Base-by-base conservation (phyloP, 2,113 vertebrate species). In the Empidonax alnorum region DNA sequence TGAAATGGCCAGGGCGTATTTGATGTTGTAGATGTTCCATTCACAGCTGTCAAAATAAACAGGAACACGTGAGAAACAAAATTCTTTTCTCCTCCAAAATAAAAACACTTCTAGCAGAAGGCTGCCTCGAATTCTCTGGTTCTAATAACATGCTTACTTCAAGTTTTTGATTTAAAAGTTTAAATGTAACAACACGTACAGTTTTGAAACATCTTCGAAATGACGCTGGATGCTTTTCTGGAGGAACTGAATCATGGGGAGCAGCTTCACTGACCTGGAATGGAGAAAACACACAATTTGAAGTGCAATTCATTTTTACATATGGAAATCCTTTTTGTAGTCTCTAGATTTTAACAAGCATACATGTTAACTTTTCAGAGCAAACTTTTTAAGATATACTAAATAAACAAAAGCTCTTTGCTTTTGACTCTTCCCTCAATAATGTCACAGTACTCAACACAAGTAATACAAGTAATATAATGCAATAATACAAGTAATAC, bases 21-120 rank as follows among this genome's bases (percentile, higher is more conserved):
- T 98, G 42, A 99, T 98, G 89, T 98, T 99, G 84, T 99, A 99
- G 84, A 98, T 98, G 95, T 99, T 99, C 98, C 99, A 99, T 91
- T 99, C 98, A 63, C 99, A 99, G 68, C 99, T 99, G 96, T 21
- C 62, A 73, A 90, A 90, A 73, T 9, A 93, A 92, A 89, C 0
- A 73, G 37, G 8, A 82, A 14, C 49, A 41, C 0, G 1, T 56
- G 31, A 59, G 20, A 87, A 55, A 41, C 9, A 76, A 49, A 25
- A 49, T 41, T 47, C 13, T 22, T 12, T 56, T 72, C 77, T 33
- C 56, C 71, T 61, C 42, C 41, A n/a, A 62, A 93, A 56, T 61
- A 65, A 76, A 73, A 72, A 16, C 12, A 80, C 5, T 50, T 55
- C 30, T 52, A 22, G 30, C 69, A 90, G 46, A 46, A 13, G 8